Base-by-base conservation (phyloP, 2,888 invertebrate species). In the Autographa gamma region DNA sequence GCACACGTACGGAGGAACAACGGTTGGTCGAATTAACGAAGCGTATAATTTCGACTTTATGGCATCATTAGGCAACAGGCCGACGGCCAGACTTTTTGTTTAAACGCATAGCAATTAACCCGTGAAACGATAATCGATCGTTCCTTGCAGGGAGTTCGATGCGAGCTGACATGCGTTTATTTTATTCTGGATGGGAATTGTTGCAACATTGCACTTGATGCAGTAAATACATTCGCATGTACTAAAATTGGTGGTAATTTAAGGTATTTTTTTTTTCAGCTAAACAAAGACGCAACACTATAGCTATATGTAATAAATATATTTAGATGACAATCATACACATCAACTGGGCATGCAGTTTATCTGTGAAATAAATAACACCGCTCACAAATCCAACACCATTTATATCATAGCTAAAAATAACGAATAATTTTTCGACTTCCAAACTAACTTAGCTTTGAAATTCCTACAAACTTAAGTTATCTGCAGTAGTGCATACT, bases 11-110 rank as follows among this genome's bases (percentile, higher is more conserved):
- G 63, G 81, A 85, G 84, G 78, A 89, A 90, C 90, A 89, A 89
- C 89, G 90, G 92, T 88, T 86, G 90, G 86, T 82, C 76, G 84
- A 83, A 81, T 86, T 89, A 93, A 90, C 92, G 89, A 92, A 92
- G 88, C 94, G 92, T 92, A 88, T 92, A 92, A 94, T 93, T 92
- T 90, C 87, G 84, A 91, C 86, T 94, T 94, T 93, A 94, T 92
- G 86, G 92, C 89, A 87, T 92, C 93, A 94, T 94, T 93, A 93
- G 90, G 88, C 88, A 90, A 89, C 87, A 90, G 91, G 88, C 88
- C 82, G 85, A 85, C 84, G 85, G 82, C 85, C 85, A 82, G 86
- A 88, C 88, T 90, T 92, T 93, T 93, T 93, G 91, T 90, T 90
- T 88, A 84, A 86, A 81, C 80, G 86, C 89, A 88, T 90, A 88